These are phyloP conservation scores for Drosophila paulistorum DNA, from an alignment of 1,140 invertebrate genomes.

Conservation along the genomic window DNA sequence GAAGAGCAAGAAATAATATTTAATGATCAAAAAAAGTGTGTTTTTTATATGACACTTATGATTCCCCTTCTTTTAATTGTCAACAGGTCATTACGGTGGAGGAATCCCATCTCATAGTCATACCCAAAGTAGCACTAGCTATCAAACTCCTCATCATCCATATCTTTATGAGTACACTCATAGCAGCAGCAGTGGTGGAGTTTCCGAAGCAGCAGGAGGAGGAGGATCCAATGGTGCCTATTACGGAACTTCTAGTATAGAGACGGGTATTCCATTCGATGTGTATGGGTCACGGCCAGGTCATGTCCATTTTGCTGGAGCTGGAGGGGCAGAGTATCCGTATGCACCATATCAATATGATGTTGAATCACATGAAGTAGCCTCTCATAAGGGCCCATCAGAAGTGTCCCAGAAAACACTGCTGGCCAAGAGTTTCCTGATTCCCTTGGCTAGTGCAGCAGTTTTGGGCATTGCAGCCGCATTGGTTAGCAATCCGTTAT, in stretches of 20 bases:
- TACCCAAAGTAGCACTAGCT: constrained; percentile 7
- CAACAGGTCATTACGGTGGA: constrained; percentile 51
- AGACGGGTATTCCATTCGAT: constrained; percentile 69
- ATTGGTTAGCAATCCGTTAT: constrained; percentile 89
- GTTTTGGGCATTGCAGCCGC: constrained; percentile 91
- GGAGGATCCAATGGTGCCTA: constrained; percentile 34
- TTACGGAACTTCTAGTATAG: constrained; percentile 54
- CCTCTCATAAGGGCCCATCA: constrained; percentile 60
- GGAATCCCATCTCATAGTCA: constrained; percentile 38
- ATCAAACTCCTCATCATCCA: constrained; percentile 33
- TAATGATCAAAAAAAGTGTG: too few relatives aligned
- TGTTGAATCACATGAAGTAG: constrained; percentile 62
- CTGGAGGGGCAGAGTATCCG: constrained; percentile 57
- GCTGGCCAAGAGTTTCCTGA: constrained; percentile 86
- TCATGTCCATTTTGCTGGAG: constrained; percentile 50
- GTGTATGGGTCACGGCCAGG: constrained; percentile 53
- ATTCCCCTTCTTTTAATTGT: neutral
- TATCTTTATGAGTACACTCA: constrained; percentile 68
- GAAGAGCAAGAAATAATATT: too few relatives aligned
- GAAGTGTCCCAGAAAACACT: constrained; percentile 68
- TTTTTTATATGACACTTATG: too few relatives aligned
- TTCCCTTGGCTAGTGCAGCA: constrained; percentile 90
- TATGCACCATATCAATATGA: constrained; percentile 55
- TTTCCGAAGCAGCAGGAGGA: neutral
- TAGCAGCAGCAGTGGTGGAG: constrained; percentile 18